Conservation (phyloP, 2,888 invertebrate genomes). For the Alloplasta piceator region DNA sequence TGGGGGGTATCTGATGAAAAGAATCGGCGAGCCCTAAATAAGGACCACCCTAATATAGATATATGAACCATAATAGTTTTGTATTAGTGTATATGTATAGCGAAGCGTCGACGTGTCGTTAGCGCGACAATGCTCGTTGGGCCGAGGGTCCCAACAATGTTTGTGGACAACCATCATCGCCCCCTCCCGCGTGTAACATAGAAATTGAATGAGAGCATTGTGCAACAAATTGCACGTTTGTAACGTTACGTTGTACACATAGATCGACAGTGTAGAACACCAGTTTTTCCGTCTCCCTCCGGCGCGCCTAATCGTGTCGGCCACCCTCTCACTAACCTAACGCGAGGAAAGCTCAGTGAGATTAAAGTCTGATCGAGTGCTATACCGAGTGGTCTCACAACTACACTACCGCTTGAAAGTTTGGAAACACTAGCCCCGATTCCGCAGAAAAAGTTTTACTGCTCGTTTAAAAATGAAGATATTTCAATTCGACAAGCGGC, state of each 20-base stretch:
- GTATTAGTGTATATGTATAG: constrained; percentile 33
- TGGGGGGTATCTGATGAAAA: no score
- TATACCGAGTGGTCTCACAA: constrained; percentile 36
- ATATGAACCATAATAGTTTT: constrained; percentile 10
- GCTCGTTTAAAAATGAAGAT: no score
- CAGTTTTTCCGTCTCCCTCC: constrained; percentile 49
- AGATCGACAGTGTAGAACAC: constrained; percentile 39
- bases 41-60: no score
- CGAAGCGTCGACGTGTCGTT: constrained; percentile 73
- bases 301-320: constrained; percentile 46
- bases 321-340: constrained; percentile 19
- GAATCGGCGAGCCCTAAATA: no score
- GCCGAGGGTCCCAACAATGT: constrained; percentile 45
- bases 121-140: constrained; percentile 69
- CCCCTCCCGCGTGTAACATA: constrained; percentile 48
- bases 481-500: no score
- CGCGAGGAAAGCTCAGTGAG: constrained; percentile 50
- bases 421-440: no score
- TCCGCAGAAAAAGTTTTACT: no score
- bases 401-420: no score
- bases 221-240: constrained; percentile 75
- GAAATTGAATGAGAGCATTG: constrained; percentile 67
- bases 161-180: constrained; percentile 36
- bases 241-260: constrained; percentile 64
- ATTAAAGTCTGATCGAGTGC: constrained; percentile 68